Evolutionary conservation across 2,113 vertebrate species (phyloP), one percentile per base, ranked within the genome.

Genomic region (Sander vitreus): DNA sequence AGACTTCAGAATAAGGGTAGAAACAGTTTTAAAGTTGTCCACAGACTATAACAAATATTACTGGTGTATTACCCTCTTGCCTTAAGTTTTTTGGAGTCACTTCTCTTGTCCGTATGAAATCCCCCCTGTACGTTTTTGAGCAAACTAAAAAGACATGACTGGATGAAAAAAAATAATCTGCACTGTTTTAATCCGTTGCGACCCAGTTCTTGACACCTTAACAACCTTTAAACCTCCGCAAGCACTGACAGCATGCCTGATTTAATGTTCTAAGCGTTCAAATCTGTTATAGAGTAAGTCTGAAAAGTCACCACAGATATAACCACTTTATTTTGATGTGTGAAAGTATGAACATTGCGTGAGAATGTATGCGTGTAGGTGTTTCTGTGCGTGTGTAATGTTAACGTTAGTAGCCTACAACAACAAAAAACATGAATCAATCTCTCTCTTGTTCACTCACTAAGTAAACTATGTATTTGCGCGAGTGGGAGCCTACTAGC

Each of bases 101-200:
- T 12, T 57, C 25, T 18, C 36, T 59, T 27, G 6, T 45, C 7
- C 63, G 21, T 53, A 55, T 30, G n/a, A 76, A 72, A 77, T 78
- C 21, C 80, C 7, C n/a, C 39, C 30, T 68, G 9, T 53, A 76
- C 48, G 0, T 73, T 76, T 76, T 36, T 33, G 33, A 79, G 50
- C 12, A 89, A 93, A 89, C 89, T 77, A 55, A 68, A 84, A 80
- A 73, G 78, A 79, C 74, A 66, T 27, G 50, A 53, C 47, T 53
- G 33, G n/a, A 76, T 77, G 19, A 58, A 68, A 62, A 83, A 70
- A 4, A 68, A 4, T 14, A 68, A 86, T 69, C 75, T 85, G 71
- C 43, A 60, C 73, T 63, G 19, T 81, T 85, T 85, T 83, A 90
- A 92, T 90, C 87, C 71, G 1, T 66, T 80, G 71, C 36, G 58